Base-by-base conservation (phyloP, 2,797 vertebrate genomes). In the Dicrostonyx torquatus region DNA sequence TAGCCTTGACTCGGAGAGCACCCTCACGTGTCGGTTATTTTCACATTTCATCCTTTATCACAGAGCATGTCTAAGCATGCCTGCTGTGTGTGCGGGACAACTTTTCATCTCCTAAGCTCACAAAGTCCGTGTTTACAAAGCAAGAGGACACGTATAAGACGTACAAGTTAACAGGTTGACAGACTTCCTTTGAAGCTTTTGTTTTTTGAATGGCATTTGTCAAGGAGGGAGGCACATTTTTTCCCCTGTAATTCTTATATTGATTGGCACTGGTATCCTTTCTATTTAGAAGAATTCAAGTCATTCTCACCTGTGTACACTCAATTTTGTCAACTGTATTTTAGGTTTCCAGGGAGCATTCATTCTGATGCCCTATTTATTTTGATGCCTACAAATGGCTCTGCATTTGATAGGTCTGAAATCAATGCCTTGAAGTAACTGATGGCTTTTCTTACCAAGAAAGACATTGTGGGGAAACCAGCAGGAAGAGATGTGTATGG, bases 311-410 rank as follows among this genome's bases (percentile, higher is more conserved):
- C 94, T 93, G 55, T 86, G 58, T 88, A 82, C 66, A 89, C 92
- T 50, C 73, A 90, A 72, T 95, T 96, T 87, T 29, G 60, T 94
- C 66, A 88, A 73, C 66, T 70, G 58, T 85, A 89, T 93, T 93
- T 91, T 64, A 93, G 50, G 26, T 70, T 87, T 87, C 76, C 76
- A 87, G 83, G 77, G 66, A 95, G 60, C 78, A 60, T 55, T 95
- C 53, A 94, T 89, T 96, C n/a, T 18, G 55, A 15, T 90, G 72
- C 94, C 88, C 34, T 78, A 75, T 94, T 97, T 95, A 93, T 94
- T 93, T 94, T 94, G 22, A 87, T 95, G 80, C 64, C 34, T 94
- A 2, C 77, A 91, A 94, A 85, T 43, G 73, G 11, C 60, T 94
- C 48, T 77, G 29, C 5, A 53, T 82, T 91, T 94, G 53, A 86